A percentile compares a stretch with the other conserved stretches of the same genome.
phyloP scores from a whole-genome alignment of 2,888 invertebrate genomes.

The Desoria tigrina region DNA sequence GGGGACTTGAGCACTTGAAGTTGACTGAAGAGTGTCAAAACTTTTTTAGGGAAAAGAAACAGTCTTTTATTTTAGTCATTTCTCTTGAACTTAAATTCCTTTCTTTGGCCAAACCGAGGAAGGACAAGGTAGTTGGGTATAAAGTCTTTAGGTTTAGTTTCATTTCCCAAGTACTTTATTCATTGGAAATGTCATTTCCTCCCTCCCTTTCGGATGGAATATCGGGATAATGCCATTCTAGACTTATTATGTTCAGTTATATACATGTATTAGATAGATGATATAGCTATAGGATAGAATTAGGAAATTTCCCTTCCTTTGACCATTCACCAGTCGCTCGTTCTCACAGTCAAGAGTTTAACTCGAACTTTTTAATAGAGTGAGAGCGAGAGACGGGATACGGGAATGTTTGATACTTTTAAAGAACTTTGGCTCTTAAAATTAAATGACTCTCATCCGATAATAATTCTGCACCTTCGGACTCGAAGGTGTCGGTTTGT shows the following conservation, averaged over 20 bases:
- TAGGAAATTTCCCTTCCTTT: too few relatives aligned
- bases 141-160: neutral
- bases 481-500: too few relatives aligned
- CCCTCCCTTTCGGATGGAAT: neutral
- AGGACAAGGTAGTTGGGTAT: neutral
- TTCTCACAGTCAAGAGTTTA: slow-evolving; percentile 7
- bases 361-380: too few relatives aligned
- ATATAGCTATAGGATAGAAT: too few relatives aligned
- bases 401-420: too few relatives aligned
- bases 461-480: too few relatives aligned
- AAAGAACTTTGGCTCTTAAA: too few relatives aligned
- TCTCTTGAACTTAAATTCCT: slow-evolving; percentile 13
- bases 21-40: slow-evolving; percentile 21
- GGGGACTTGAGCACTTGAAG: neutral
- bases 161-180: neutral
- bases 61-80: slow-evolving; percentile 21
- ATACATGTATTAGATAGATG: too few relatives aligned
- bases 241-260: too few relatives aligned
- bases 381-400: too few relatives aligned
- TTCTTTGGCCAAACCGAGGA: neutral
- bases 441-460: too few relatives aligned
- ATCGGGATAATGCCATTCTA: too few relatives aligned
- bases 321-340: slow-evolving; percentile 3
- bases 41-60: slow-evolving; percentile 16
- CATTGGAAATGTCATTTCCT: slow-evolving; percentile 8